Percentiles rank a stretch among this genome's conserved stretches.
These are phyloP conservation scores for Enteromius mattozi DNA, from an alignment of 2,797 vertebrate genomes.

Conservation along the genomic window DNA sequence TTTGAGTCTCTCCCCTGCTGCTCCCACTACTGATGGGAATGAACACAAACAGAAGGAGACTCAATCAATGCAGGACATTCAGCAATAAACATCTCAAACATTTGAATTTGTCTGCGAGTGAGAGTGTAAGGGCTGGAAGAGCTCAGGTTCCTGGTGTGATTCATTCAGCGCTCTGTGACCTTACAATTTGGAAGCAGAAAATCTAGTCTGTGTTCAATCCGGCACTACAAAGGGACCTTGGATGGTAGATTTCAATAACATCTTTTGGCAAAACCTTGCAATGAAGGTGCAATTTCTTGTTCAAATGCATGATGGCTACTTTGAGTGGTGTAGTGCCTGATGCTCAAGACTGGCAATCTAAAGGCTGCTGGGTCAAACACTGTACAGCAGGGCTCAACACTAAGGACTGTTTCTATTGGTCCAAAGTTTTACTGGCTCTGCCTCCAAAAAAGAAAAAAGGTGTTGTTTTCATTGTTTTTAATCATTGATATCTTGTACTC, in stretches of 20 bases:
- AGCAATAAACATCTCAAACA: conserved; percentile 51
- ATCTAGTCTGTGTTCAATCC: conserved; percentile 36
- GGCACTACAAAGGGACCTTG: conserved; percentile 31
- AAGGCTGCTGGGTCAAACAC: not conserved
- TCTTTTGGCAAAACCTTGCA: not conserved
- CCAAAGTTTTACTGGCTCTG: not conserved
- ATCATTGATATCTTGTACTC: too few species aligned
- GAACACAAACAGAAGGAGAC: conserved; percentile 51
- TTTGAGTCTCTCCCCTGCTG: conserved; percentile 46
- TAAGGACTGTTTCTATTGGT: not conserved
- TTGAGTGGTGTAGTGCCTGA: not conserved
- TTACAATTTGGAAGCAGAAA: conserved; percentile 33
- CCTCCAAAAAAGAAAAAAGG: too few species aligned
- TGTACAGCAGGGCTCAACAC: not conserved
- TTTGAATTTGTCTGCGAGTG: conserved; percentile 43
- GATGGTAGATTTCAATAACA: conserved; percentile 17
- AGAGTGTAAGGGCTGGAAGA: conserved; percentile 3
- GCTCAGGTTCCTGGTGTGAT: conserved; percentile 15
- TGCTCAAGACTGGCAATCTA: not conserved
- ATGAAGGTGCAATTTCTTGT: not conserved
- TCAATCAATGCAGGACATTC: conserved; percentile 61
- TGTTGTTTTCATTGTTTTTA: too few species aligned
- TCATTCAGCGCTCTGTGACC: conserved; percentile 20
- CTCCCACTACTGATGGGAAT: conserved; percentile 42
- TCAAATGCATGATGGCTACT: not conserved